These are phyloP conservation scores for Columbina picui DNA, from an alignment of 2,113 vertebrate genomes.

Conservation along the genomic window DNA sequence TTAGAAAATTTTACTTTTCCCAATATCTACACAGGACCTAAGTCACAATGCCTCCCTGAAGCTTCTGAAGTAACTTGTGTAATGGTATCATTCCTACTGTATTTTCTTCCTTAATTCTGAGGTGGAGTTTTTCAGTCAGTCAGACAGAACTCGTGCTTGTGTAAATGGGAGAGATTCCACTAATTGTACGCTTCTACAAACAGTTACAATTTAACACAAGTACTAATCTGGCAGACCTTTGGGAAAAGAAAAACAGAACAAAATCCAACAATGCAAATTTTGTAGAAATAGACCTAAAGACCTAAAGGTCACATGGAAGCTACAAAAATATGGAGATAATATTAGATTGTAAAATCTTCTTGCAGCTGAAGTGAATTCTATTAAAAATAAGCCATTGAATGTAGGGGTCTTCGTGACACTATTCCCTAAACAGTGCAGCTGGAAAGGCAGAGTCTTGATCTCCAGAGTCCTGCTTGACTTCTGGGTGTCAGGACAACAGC, in stretches of 20 bases:
- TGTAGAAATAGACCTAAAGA: neutral
- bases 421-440: neutral
- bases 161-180: neutral
- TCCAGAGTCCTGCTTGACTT: neutral
- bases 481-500: neutral
- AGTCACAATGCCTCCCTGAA: neutral
- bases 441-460: neutral
- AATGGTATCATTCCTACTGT: neutral
- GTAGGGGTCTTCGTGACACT: neutral
- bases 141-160: fast-evolving
- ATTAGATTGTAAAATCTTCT: neutral
- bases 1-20: neutral
- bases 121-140: neutral
- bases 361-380: neutral
- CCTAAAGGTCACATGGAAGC: neutral
- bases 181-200: neutral
- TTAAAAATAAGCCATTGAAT: neutral
- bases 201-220: neutral
- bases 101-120: neutral
- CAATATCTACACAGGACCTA: neutral
- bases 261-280: neutral
- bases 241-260: neutral
- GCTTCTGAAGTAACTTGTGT: neutral
- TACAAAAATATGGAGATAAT: neutral
- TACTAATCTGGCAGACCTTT: neutral